Conservation (phyloP, 2,888 invertebrate genomes). For the Epinotia brunnichana region DNA sequence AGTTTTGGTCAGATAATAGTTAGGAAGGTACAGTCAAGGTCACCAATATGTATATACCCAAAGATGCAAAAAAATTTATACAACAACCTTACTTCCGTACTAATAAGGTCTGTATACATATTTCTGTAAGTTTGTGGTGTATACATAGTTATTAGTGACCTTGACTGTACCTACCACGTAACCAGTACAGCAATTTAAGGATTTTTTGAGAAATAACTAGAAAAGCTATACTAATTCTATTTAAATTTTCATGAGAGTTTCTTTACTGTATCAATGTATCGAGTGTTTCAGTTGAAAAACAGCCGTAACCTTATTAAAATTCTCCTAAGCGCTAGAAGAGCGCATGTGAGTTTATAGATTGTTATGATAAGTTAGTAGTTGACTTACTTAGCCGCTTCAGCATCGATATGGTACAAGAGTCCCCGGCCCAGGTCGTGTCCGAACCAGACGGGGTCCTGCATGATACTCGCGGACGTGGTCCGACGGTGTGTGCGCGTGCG, state of each 20-base stretch:
- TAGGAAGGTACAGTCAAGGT: no score
- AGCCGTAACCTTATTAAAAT: no score
- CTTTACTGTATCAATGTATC: no score
- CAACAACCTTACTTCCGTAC: no score
- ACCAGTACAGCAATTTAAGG: neutral
- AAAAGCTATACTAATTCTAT: neutral
- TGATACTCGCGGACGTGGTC: conserved; percentile 7
- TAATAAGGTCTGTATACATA: no score
- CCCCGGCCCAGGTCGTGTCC: conserved; percentile 41
- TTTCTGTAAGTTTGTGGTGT: no score
- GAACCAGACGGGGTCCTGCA: conserved; percentile 44
- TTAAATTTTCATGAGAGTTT: neutral
- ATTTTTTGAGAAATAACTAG: neutral
- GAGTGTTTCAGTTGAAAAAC: no score
- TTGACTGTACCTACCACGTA: neutral
- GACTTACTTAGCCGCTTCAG: conserved; percentile 43
- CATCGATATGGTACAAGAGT: conserved; percentile 44
- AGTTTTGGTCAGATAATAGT: neutral
- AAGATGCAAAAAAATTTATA: no score
- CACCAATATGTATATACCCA: no score
- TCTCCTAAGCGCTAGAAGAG: no score
- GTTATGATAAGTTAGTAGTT: neutral
- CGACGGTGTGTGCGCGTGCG: conserved; percentile 14
- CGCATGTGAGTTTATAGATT: neutral
- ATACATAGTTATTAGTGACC: no score